Evolutionary conservation across 2,888 invertebrate species (phyloP).

Genomic region (Ormyrus nitidulus): DNA sequence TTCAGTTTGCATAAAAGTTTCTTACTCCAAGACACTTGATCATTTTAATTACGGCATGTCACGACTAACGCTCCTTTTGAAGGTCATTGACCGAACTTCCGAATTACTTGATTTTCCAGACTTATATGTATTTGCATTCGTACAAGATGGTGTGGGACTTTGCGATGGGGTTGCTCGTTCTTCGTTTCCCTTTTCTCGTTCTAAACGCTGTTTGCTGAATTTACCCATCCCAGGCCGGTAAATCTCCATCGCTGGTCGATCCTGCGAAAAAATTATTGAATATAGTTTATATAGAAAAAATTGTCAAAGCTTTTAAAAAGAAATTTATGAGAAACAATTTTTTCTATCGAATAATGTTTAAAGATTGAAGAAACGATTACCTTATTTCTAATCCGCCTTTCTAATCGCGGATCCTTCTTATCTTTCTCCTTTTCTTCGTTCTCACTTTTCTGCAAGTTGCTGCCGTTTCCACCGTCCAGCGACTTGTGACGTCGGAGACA

Average conservation of each 20-base stretch:
- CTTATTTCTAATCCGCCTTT: constrained; percentile 82
- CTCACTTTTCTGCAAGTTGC: constrained; percentile 77
- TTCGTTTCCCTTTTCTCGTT: constrained; percentile 73
- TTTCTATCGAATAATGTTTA: not conserved
- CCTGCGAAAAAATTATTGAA: constrained; percentile 75
- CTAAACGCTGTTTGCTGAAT: constrained; percentile 82
- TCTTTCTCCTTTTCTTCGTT: constrained; percentile 78
- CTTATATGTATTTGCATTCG: constrained; percentile 59
- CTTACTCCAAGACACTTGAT: not conserved
- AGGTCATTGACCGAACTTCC: constrained; percentile 73
- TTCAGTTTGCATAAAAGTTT: not conserved
- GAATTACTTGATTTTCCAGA: constrained; percentile 63
- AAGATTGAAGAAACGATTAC: constrained; percentile 67
- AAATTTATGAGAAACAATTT: too few relatives aligned
- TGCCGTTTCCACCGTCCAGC: constrained; percentile 78
- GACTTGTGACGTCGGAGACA: constrained; percentile 78
- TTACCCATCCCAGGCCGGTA: constrained; percentile 94
- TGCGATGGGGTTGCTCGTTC: constrained; percentile 71
- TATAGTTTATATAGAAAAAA: not conserved
- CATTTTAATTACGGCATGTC: constrained; percentile 58
- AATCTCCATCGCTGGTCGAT: constrained; percentile 92
- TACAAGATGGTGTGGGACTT: constrained; percentile 69
- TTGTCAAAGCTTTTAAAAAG: not conserved
- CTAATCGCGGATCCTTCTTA: constrained; percentile 78
- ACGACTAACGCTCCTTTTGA: constrained; percentile 72